Conservation (phyloP, 2,113 vertebrate genomes). For the human (Homo sapiens) region GRCh38 chr1:230677501-230678000, state of each 20-base stretch:
- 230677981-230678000: background rate
- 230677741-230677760: background rate
- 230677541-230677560: background rate
- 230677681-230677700: background rate
- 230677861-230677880: background rate
- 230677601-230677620: too few relatives aligned
- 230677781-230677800: background rate
- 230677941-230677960: background rate
- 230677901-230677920: background rate
- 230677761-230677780: background rate
- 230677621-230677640: background rate
- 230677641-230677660: background rate
- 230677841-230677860: background rate
- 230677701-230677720: background rate
- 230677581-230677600: background rate
- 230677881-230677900: background rate
- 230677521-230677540: background rate
- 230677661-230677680: background rate
- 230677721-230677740: background rate
- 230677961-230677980: background rate
- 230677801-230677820: background rate
- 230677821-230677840: background rate
- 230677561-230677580: background rate
- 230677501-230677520: background rate
- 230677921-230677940: background rate